A percentile compares a stretch with the other conserved stretches of the same genome.
phyloP scores from a whole-genome alignment of 2,888 invertebrate species.

The Hypsopygia costalis region DNA sequence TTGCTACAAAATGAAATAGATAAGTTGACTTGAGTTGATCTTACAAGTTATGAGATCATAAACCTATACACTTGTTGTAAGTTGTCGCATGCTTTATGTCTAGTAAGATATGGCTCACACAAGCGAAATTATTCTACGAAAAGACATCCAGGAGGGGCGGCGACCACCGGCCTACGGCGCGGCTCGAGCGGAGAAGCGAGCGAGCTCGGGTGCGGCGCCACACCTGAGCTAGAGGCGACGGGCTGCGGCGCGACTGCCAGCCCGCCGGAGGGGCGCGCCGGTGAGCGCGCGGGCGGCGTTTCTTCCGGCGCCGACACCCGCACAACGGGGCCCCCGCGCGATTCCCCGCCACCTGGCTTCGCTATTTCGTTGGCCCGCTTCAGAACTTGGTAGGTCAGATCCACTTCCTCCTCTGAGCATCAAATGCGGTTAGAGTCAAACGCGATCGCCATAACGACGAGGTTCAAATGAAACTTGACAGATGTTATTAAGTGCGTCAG shows the following conservation, averaged over 20 bases:
- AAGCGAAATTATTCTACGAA: constrained; percentile 4
- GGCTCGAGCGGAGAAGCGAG: constrained; percentile 64
- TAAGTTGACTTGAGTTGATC: no score
- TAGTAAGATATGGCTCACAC: constrained; percentile 6
- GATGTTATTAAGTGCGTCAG: constrained; percentile 27
- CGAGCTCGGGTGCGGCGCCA: constrained; percentile 66
- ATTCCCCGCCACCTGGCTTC: constrained; percentile 79
- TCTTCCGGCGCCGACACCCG: constrained; percentile 68
- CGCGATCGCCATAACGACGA: constrained; percentile 28
- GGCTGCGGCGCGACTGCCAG: constrained; percentile 84
- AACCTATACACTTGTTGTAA: no score
- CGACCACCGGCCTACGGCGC: constrained; percentile 58
- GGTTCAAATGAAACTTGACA: constrained; percentile 25
- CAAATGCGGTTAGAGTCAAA: constrained; percentile 62
- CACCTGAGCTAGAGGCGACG: constrained; percentile 86
- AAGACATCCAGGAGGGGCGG: constrained; percentile 24
- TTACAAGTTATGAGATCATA: no score
- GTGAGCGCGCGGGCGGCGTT: constrained; percentile 61
- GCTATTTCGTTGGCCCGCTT: constrained; percentile 96
- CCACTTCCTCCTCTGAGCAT: constrained; percentile 86
- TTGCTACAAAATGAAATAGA: no score
- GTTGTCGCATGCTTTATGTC: no score
- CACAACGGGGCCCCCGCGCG: constrained; percentile 69
- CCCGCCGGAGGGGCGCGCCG: constrained; percentile 71
- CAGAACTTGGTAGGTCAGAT: constrained; percentile 96